phyloP scores from a whole-genome alignment of 2,888 invertebrate genomes.

The Catotricha subobsoleta region DNA sequence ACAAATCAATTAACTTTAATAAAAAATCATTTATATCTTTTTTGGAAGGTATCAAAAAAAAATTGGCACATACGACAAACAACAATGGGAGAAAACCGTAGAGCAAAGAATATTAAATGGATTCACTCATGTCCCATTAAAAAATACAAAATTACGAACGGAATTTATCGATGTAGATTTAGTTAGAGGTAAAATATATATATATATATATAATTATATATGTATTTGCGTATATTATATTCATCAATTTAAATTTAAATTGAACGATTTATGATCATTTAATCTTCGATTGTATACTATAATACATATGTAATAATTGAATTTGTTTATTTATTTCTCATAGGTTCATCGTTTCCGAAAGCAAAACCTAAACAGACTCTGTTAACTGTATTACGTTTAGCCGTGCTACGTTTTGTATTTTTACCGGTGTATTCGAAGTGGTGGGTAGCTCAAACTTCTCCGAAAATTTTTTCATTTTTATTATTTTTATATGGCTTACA shows the following conservation, averaged over 20 bases:
- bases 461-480: slow-evolving; percentile 52
- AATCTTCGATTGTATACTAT: too few species aligned
- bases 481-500: slow-evolving; percentile 63
- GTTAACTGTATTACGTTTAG: slow-evolving; percentile 66
- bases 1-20: neutral
- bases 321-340: slow-evolving; percentile 13
- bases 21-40: too few species aligned
- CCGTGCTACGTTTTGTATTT: slow-evolving; percentile 61
- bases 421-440: slow-evolving; percentile 71
- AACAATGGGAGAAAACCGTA: slow-evolving; percentile 91
- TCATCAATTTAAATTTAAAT: too few species aligned
- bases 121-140: slow-evolving; percentile 60
- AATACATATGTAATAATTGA: too few species aligned
- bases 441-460: slow-evolving; percentile 82
- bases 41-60: slow-evolving; percentile 94
- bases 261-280: too few species aligned
- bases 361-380: slow-evolving; percentile 87
- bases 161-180: slow-evolving; percentile 93
- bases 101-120: slow-evolving; percentile 80
- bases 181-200: slow-evolving; percentile 53
- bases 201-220: slow-evolving; percentile 1
- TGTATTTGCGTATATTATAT: neutral
- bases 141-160: slow-evolving; percentile 64
- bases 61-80: slow-evolving; percentile 93
- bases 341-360: slow-evolving; percentile 92